These are phyloP conservation scores for Lutjanus argentimaculatus DNA, from an alignment of 2,797 vertebrate genomes.

Conservation along the genomic window DNA sequence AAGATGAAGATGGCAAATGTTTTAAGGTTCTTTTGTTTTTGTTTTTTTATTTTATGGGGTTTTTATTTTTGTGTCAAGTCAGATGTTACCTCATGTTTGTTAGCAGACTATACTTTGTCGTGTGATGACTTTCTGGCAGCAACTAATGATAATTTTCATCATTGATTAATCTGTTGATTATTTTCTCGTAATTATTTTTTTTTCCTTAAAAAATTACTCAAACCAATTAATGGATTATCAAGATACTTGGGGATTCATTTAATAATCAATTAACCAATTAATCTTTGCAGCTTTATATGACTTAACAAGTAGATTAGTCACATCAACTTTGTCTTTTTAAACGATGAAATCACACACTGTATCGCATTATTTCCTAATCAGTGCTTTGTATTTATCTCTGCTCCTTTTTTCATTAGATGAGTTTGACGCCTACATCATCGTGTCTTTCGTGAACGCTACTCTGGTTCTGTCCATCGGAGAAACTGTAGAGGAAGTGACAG, in stretches of 20 bases:
- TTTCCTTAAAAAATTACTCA: no score
- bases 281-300: no score
- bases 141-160: no score
- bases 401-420: slow-evolving; percentile 87
- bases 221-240: no score
- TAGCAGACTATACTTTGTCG: neutral
- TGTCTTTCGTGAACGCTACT: slow-evolving; percentile 98
- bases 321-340: neutral
- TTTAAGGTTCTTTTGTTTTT: neutral
- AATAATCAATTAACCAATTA: no score
- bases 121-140: neutral
- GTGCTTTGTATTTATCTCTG: neutral
- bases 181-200: no score
- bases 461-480: slow-evolving; percentile 97
- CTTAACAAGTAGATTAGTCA: neutral
- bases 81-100: neutral
- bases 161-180: no score
- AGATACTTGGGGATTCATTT: no score
- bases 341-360: neutral
- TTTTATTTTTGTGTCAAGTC: neutral
- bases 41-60: neutral
- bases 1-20: neutral
- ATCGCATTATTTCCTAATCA: neutral
- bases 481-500: slow-evolving; percentile 98
- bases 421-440: slow-evolving; percentile 99